These are phyloP conservation scores for Tiliacea aurago DNA, from an alignment of 2,888 invertebrate species.

Conservation along the genomic window DNA sequence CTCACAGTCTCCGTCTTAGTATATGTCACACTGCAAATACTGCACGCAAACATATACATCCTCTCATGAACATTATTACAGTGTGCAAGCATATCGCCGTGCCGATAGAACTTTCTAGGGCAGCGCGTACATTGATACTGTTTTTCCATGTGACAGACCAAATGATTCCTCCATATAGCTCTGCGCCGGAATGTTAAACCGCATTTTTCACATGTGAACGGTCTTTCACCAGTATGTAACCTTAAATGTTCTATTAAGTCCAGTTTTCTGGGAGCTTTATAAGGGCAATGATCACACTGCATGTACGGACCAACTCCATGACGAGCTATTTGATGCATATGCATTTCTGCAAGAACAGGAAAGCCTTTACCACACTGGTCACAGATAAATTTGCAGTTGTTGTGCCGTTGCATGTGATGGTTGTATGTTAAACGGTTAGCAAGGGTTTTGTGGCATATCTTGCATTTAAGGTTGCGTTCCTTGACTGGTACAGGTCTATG, in stretches of 20 bases:
- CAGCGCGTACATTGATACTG: slow-evolving; percentile 80
- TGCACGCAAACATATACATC: slow-evolving; percentile 80
- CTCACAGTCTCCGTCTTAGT: slow-evolving; percentile 80
- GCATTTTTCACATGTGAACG: slow-evolving; percentile 85
- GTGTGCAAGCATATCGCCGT: slow-evolving; percentile 79
- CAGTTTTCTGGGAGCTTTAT: slow-evolving; percentile 78
- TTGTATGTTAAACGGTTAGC: slow-evolving; percentile 77
- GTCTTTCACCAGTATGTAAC: slow-evolving; percentile 84
- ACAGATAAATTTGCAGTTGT: slow-evolving; percentile 79
- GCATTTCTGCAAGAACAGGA: slow-evolving; percentile 73
- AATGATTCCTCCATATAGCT: slow-evolving; percentile 83
- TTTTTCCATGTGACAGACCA: slow-evolving; percentile 83
- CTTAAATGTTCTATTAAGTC: slow-evolving; percentile 82
- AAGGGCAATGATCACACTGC: slow-evolving; percentile 80
- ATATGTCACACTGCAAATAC: slow-evolving; percentile 80
- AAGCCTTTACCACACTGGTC: slow-evolving; percentile 85
- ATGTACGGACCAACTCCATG: slow-evolving; percentile 80
- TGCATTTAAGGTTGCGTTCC: slow-evolving; percentile 71
- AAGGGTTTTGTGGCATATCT: slow-evolving; percentile 78
- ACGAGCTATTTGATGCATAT: slow-evolving; percentile 77
- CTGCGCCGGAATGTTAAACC: slow-evolving; percentile 83
- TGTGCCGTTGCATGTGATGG: slow-evolving; percentile 84
- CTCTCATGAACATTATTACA: slow-evolving; percentile 82
- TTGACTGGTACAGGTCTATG: not conserved
- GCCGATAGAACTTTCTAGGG: slow-evolving; percentile 78